Base-by-base conservation (phyloP, 2,888 invertebrate species). In the Cancer borealis region DNA sequence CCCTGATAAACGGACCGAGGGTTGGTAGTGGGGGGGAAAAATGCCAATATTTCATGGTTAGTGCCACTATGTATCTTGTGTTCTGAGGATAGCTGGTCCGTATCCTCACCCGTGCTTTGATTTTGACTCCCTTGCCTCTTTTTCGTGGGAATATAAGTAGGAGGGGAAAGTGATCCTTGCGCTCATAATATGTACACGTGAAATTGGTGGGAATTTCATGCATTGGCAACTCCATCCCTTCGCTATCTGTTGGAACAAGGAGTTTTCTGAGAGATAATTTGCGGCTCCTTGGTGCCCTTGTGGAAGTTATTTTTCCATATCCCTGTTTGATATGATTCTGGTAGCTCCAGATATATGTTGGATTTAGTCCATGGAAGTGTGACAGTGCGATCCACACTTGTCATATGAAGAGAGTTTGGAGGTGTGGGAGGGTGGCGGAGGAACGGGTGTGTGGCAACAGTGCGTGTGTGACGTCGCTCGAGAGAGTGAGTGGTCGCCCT, bases 391-490 rank as follows among this genome's bases (percentile, higher is more conserved):
- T 46, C 21, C 46, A 73, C 91, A 91, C 21, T 39, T 91, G 60
- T 30, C 60, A 66, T 10, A 17, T 45, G 17, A 30, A 21, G 45
- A 60, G 73, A 66, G 60, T n/a, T 46, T 39, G 46, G 73, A 39
- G 66, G 73, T 92, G 21, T 17, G 30, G 79, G 26, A 49, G 49
- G 10, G 45, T 21, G 39, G n/a, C 45, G 39, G 47, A 45, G 49
- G 21, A 60, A 30, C 14, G 92, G 49, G 84, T 30, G 92, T 92
- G 21, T 92, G 92, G 92, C 92, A 92, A 54, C 92, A 87, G 17
- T 47, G 92, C 73, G 73, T 21, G 73, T 79, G 49, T 92, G 92
- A 92, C 92, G 92, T 92, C 30, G 87, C 49, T n/a, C 92, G 79
- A 79, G 79, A 47, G 49, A 84, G 84, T 47, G 84, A 92, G 46